Base-by-base conservation (phyloP, 2,888 invertebrate genomes). In the Periphyllus acericola region DNA sequence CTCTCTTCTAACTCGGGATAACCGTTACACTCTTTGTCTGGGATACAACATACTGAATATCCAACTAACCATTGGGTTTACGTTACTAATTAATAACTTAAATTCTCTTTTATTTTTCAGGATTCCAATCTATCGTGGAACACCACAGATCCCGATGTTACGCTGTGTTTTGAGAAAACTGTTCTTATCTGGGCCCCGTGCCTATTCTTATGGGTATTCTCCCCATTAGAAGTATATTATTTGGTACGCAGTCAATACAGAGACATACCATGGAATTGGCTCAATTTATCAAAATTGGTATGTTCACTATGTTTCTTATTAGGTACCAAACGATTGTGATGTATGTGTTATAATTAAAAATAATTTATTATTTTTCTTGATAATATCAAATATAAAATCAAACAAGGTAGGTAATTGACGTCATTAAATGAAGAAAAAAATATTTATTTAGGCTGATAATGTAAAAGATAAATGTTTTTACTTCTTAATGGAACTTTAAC, bases 151-250 rank as follows among this genome's bases (percentile, higher is more conserved):
- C 99, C 98, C 68, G 95, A 96, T 91, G 93, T 99, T 90, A 96
- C 98, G 89, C 94, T 94, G 91, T 99, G 99, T 92, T 98, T 99
- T 92, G 96, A 98, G 92, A 95, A 96, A 91, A 98, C 98, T 0
- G 95, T 96, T 1, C 92, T 99, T 52, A 93, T 97, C 82, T 99
- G 98, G 98, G 92, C 94, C 66, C 98, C 99, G 0, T 97, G 97
- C 92, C 93, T 94, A 83, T 96, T 96, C 91, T 92, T 98, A 29
- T 97, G 97, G 96, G 90, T 94, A 0, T 94, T 96, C 90, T 93
- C 95, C 9, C 92, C 95, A 68, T 92, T 97, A 90, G 97, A 97
- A 91, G 93, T 94, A 89, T 95, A 94, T 91, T 96, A 96, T 91
- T 94, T 96, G 90, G 91, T 94, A 90, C 94, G 94, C 90, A 96